These are phyloP conservation scores for Nesospiza acunhae DNA, from an alignment of 2,113 vertebrate species.

Conservation along the genomic window DNA sequence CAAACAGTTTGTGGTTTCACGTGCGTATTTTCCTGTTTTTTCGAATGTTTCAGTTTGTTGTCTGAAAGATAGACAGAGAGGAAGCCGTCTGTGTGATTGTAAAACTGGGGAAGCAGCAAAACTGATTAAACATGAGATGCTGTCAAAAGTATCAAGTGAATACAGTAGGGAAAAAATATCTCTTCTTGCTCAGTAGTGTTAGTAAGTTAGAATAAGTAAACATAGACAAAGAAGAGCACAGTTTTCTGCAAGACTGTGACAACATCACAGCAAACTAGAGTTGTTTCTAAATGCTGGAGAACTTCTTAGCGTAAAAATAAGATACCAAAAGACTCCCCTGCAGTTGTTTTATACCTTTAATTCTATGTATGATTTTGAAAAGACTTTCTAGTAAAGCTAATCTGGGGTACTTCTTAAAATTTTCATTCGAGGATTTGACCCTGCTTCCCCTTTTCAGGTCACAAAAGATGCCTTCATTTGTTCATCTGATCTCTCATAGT, in stretches of 20 bases:
- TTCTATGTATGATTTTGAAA: background rate
- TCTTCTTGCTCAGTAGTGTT: background rate
- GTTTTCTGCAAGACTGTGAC: background rate
- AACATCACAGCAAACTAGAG: background rate
- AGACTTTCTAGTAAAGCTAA: background rate
- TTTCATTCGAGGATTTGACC: conserved; percentile 20
- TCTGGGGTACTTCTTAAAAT: background rate
- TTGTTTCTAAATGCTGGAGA: background rate
- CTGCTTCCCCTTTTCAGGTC: conserved; percentile 30
- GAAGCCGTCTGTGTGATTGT: background rate
- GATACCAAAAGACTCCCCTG: background rate
- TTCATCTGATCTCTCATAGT: conserved; percentile 14
- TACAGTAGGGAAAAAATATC: background rate
- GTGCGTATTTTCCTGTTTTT: background rate
- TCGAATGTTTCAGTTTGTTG: background rate
- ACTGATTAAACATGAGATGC: conserved; percentile 25
- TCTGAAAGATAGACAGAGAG: background rate
- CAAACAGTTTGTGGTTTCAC: conserved; percentile 14
- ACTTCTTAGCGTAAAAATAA: background rate
- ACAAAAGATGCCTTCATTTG: background rate
- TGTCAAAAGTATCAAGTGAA: conserved; percentile 6
- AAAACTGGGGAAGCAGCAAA: conserved; percentile 13
- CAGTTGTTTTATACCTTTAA: background rate
- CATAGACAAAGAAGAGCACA: background rate
- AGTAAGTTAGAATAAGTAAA: background rate